A percentile compares a stretch with the other conserved stretches of the same genome.
Conservation (phyloP, 2,797 vertebrate genomes). For the Danio tinwini region DNA sequence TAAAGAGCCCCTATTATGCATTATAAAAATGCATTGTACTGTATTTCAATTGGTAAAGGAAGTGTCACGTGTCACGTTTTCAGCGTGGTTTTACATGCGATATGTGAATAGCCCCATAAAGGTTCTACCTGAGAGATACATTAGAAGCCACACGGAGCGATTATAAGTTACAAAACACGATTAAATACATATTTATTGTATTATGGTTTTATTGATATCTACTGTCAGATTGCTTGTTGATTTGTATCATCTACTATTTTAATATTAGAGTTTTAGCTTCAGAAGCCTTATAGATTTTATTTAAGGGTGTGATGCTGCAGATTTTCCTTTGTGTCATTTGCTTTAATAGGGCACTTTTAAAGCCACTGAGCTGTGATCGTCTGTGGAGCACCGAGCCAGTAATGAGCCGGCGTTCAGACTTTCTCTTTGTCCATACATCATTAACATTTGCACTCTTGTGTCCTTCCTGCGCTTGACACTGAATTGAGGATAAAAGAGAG, state of each 20-base stretch:
- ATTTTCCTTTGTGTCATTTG: not conserved
- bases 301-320: not conserved
- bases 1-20: too few species aligned
- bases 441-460: conserved; percentile 23
- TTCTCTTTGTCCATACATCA: conserved; percentile 19
- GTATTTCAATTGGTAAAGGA: too few species aligned
- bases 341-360: not conserved
- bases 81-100: too few species aligned
- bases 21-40: too few species aligned
- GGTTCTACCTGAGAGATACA: too few species aligned
- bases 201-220: conserved; percentile 1
- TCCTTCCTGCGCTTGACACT: conserved; percentile 30
- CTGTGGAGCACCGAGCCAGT: conserved; percentile 1
- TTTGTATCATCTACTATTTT: not conserved
- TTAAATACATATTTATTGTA: too few species aligned
- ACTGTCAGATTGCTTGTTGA: not conserved
- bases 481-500: not conserved
- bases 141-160: too few species aligned
- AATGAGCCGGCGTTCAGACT: conserved; percentile 7
- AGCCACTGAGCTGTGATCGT: not conserved
- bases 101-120: too few species aligned
- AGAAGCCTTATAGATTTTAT: not conserved
- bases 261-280: not conserved
- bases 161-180: too few species aligned
- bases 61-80: too few species aligned